These are phyloP conservation scores for Spodoptera littoralis DNA, from an alignment of 2,888 invertebrate species.

Conservation along the genomic window DNA sequence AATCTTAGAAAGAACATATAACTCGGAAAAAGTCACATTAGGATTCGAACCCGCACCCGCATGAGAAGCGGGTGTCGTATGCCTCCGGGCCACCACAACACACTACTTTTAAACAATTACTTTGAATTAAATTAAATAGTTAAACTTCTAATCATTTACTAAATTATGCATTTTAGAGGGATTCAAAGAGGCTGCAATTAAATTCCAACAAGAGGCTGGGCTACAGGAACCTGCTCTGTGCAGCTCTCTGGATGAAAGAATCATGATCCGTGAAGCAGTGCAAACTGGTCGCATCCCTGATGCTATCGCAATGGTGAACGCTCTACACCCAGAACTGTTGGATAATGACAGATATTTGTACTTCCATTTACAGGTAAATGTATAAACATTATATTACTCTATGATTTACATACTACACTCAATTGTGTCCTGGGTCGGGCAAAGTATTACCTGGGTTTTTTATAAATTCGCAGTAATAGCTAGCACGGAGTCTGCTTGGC, in stretches of 20 bases:
- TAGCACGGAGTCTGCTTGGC: too few species aligned
- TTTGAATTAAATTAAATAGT: too few species aligned
- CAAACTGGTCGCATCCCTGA: constrained; percentile 97
- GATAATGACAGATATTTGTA: constrained; percentile 98
- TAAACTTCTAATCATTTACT: neutral
- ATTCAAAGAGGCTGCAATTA: constrained; percentile 98
- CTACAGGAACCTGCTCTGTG: constrained; percentile 86
- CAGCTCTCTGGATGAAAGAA: constrained; percentile 96
- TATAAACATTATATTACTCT: neutral
- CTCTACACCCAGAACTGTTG: constrained; percentile 97
- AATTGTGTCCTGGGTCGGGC: too few species aligned
- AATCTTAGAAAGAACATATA: too few species aligned
- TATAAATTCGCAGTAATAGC: too few species aligned
- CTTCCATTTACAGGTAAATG: constrained; percentile 95
- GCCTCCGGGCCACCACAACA: too few species aligned
- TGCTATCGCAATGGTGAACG: constrained; percentile 97
- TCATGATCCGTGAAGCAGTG: constrained; percentile 97
- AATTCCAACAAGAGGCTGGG: constrained; percentile 98
- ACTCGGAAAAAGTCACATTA: too few species aligned
- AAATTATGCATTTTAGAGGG: constrained; percentile 90
- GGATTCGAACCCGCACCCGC: too few species aligned
- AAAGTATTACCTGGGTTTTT: too few species aligned
- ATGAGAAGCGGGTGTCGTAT: too few species aligned
- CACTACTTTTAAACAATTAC: too few species aligned
- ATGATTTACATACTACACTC: too few species aligned